Evolutionary conservation across 2,888 invertebrate genomes (phyloP), one percentile per base, ranked within the genome.

Genomic region (Eulithis prunata): DNA sequence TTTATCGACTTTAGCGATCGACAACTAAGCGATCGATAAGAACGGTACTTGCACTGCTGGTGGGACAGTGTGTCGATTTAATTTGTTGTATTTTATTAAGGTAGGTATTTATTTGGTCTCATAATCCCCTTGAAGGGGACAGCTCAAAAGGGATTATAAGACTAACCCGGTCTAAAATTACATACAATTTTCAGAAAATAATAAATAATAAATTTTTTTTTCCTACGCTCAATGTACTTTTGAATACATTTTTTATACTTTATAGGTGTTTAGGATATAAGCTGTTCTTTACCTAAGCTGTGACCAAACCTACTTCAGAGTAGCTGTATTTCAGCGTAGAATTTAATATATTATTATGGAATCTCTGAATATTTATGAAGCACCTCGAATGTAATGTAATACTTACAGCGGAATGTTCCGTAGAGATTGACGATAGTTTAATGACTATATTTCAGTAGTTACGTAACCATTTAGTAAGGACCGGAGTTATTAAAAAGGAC

Each of bases 331-430:
- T 70, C 71, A 73, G 70, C 64, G 54, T 64, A 56, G 59, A 73
- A 70, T 71, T 71, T 70, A 72, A 72, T 71, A 69, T 74, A 70
- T 72, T 73, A 71, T 72, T 72, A 67, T 65, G 70, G 72, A 71
- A 72, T 71, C 68, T 68, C 64, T 72, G 74, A 74, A 74, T 74
- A 74, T 74, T 74, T 74, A 74, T 74, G 72, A 71, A 68, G 69
- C 57, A 68, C 69, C 69, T 73, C 60, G 55, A 68, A 68, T 65
- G 64, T 64, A 68, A 70, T 69, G 66, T 72, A 69, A 66, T 68
- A 72, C 68, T 70, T 60, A 59, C 65, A 38, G 56, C 46, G 64
- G 70, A 66, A 67, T 71, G 71, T 69, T 69, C 62, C 36, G 47
- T 51, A 32, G 59, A 68, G 72, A 70, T 70, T 65, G 70, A 62